Base-by-base conservation (phyloP, 2,113 vertebrate genomes). In the Leuciscus idus region DNA sequence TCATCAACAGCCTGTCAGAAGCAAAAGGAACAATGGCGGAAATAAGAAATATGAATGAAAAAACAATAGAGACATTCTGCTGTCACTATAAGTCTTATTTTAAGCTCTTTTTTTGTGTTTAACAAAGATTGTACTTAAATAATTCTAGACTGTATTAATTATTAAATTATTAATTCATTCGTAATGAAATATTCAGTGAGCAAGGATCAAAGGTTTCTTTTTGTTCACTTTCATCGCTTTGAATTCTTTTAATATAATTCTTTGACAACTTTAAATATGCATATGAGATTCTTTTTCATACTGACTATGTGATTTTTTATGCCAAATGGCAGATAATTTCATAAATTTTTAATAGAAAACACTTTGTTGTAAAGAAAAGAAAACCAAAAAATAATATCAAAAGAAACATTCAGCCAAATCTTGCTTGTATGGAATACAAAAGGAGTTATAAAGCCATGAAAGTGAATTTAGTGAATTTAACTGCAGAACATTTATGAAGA, bases 1-100 rank as follows among this genome's bases (percentile, higher is more conserved):
- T 64, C 23, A 3, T 43, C n/a, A 72, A 73, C 13, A 80, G 61
- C 77, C 76, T 86, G 84, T 73, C 55, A 48, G 52, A 30, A 72
- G 5, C 33, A 62, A 48, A 52, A 39, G 21, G 52, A 70, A 11
- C 59, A 57, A 70, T 28, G 57, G 6, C 23, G 43, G 5, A 23
- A n/a, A 73, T 13, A 43, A 57, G 9, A 33, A 48, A 26, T 55
- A 23, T n/a, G 21, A 70, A 43, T 50, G 9, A n/a, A 36, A 36
- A 23, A 23, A 39, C 21, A 33, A 39, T 7, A 17, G 5, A 48
- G 15, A 36, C 62, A 13, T 66, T 43, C 21, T 39, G 19, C 13
- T 23, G 30, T 28, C 15, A 33, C 21, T 57, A 19, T 17, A 55
- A 10, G 23, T n/a, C 8, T 61, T n/a, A n/a, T 61, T 61, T 59